Base-by-base conservation (phyloP, 2,797 vertebrate species). In the Phalloptychus januarius region DNA sequence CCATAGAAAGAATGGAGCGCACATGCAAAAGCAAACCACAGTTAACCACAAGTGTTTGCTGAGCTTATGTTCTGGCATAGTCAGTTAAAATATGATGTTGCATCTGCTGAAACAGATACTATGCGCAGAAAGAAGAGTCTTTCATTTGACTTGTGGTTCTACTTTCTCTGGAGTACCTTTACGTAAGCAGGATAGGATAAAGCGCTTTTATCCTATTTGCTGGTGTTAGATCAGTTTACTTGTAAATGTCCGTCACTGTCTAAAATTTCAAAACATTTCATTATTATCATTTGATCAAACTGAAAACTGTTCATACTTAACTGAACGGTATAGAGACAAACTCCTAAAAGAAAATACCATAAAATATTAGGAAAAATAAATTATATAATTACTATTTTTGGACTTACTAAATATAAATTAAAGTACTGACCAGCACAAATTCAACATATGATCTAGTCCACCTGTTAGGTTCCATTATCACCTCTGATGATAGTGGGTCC, bases 41-140 rank as follows among this genome's bases (percentile, higher is more conserved):
- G 45, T 76, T 83, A 82, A 38, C 38, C 45, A 74, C 75, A n/a
- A 52, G 40, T 79, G 86, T 91, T 88, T 91, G 82, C 88, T 75
- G 33, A 88, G 84, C 74, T 87, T 86, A 79, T 42, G 5, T 77
- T 45, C 45, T 54, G 52, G 71, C 58, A 83, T 61, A 81, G 78
- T 44, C 54, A 71, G 48, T 70, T 63, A 67, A 86, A 89, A 82
- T 56, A 5, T 58, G 63, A 16, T 33, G 38, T 67, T 52, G 75
- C n/a, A 69, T 44, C 54, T n/a, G n/a, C 33, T 73, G 15, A 80
- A 73, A 78, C 67, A 76, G 23, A 48, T 69, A 23, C 58, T 72
- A 69, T 23, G 71, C 71, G 38, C 16, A 82, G 31, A 77, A 52
- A 72, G 45, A 23, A 81, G 58, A 83, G 33, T 36, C 73, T 45